Evolutionary conservation across 2,113 vertebrate species (phyloP), one percentile per base, ranked within the genome.

Genomic region (Fregetta grallaria): DNA sequence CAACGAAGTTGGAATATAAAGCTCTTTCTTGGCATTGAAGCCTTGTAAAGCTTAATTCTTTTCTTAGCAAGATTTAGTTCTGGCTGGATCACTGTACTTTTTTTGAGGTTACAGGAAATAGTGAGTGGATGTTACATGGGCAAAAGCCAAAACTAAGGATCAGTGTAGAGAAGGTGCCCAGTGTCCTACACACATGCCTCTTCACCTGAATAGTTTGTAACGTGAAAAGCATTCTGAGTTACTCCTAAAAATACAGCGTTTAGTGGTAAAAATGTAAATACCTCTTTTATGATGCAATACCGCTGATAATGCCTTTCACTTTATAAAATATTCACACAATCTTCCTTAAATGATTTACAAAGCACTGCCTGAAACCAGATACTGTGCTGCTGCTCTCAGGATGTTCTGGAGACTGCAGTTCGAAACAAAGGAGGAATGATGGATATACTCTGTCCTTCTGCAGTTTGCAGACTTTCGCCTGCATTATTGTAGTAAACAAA

Each of bases 281-380:
- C 12, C 16, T 70, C 9, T 42, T 95, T 84, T 25, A 22, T 47
- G 20, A 62, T 70, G n/a, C 55, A 73, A 40, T 50, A 25, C 26
- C 3, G 10, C 49, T 72, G 53, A 76, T 79, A 85, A 82, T 50
- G 25, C 40, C 55, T 77, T 83, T 84, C 75, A 49, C 65, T 61
- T 80, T 53, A 90, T 85, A 55, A 87, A 94, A 93, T 74, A 81
- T 63, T 91, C 83, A 89, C 79, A 67, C 32, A 42, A 9, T 91
- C 76, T 87, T 89, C 44, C 66, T 78, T 93, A 86, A 93, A 77
- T 72, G 55, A 86, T 86, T 80, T 78, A 84, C 78, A 86, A 88
- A 96, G 86, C 56, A 63, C 38, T 89, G 79, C 76, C 80, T 91
- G 86, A 81, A 95, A 89, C 30, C 27, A 91, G 65, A 42, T 25